Base-by-base conservation (phyloP, 2,888 invertebrate species). In the Callyntrura sp. region DNA sequence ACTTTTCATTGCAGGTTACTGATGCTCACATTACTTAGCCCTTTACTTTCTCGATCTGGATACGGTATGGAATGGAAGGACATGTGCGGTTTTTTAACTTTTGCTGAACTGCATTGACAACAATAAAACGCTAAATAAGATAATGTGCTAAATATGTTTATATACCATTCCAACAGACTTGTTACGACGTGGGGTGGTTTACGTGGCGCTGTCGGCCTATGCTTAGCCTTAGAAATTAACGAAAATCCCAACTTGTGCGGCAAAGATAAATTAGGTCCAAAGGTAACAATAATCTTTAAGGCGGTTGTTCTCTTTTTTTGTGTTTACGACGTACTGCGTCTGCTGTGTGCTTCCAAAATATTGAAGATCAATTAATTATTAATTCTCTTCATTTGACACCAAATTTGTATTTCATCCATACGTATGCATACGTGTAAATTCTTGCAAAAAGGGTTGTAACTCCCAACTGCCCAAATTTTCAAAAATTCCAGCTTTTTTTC, bases 121-220 rank as follows among this genome's bases (percentile, higher is more conserved):
- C n/a, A n/a, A n/a, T n/a, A n/a, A n/a, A n/a, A n/a, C n/a, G n/a
- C n/a, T n/a, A n/a, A n/a, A n/a, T n/a, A n/a, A n/a, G n/a, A n/a
- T n/a, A n/a, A n/a, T n/a, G n/a, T n/a, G n/a, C n/a, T n/a, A n/a
- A 73, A 45, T 73, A 3, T 81, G 11, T 5, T 25, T 3, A 60
- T 81, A 11, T 14, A 62, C 35, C 2, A 35, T 35, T 35, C 6
- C 0, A 23, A 55, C 70, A 86, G 86, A 48, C 94, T 95, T 92
- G 95, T 96, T 1, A 95, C 96, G 93, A 95, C 95, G 0, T 96
- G 96, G 96, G 96, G 96, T 9, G 96, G 96, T 0, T 94, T 96
- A 9, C 76, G 93, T n/a, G 96, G 96, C 0, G 96, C 96, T 0
- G 94, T 96, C 9, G 95, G 96, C 0, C 94, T 96, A 12, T 96